These are phyloP conservation scores for Tachina lurida DNA, from an alignment of 2,888 invertebrate species.

Conservation along the genomic window DNA sequence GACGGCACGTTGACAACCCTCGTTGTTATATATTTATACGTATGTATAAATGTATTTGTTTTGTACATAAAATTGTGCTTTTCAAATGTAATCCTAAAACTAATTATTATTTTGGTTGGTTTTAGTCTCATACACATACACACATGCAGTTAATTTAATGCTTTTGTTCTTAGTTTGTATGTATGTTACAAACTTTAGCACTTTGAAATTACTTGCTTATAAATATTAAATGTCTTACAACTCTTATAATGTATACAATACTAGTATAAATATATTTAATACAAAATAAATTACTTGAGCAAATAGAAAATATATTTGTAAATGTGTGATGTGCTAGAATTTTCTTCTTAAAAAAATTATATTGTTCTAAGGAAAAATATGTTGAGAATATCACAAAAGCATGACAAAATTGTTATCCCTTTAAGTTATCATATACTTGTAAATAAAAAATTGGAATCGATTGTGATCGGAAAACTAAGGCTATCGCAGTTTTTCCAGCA, in stretches of 20 bases:
- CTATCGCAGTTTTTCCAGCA: too few relatives aligned
- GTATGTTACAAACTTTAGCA: not conserved
- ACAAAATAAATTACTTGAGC: not conserved
- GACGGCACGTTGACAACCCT: not conserved
- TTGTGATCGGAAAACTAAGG: too few relatives aligned
- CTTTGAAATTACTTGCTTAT: constrained; percentile 6
- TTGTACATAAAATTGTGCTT: constrained; percentile 3
- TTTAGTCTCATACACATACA: not conserved
- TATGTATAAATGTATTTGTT: not conserved
- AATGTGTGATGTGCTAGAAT: too few relatives aligned
- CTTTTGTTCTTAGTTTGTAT: not conserved
- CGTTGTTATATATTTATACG: not conserved
- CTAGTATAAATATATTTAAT: not conserved
- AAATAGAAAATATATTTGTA: not conserved
- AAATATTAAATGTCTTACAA: constrained; percentile 30
- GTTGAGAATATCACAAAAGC: too few relatives aligned
- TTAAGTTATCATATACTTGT: too few relatives aligned
- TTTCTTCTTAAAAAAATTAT: too few relatives aligned
- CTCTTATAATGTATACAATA: constrained; percentile 15
- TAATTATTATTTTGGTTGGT: constrained; percentile 49
- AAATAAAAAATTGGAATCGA: too few relatives aligned
- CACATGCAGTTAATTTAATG: not conserved
- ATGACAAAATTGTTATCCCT: too few relatives aligned
- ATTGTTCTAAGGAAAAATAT: too few relatives aligned
- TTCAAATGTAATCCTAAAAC: constrained; percentile 41